phyloP scores from a whole-genome alignment of 2,113 vertebrate genomes.

The Climacteris rufus region DNA sequence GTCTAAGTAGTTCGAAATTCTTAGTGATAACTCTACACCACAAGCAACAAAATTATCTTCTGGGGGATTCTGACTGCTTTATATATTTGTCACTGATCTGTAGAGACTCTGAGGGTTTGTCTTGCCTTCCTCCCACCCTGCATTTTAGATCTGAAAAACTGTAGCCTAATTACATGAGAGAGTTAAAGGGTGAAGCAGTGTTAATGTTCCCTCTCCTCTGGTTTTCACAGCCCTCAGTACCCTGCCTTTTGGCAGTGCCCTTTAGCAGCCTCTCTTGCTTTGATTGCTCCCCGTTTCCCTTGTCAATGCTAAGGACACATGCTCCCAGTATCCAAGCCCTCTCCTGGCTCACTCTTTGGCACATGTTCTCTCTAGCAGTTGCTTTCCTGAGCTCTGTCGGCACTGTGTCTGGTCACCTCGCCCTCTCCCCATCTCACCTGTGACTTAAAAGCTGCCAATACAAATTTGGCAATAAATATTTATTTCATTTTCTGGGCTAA shows the following conservation, averaged over 20 bases:
- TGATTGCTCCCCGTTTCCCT: not conserved
- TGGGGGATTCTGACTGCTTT: not conserved
- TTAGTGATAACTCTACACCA: constrained; percentile 37
- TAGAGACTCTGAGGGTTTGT: not conserved
- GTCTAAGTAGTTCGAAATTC: constrained; percentile 40
- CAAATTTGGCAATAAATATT: constrained; percentile 52
- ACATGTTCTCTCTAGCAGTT: not conserved
- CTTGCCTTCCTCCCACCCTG: not conserved
- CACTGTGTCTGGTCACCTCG: not conserved
- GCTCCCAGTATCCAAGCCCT: not conserved
- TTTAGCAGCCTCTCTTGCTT: not conserved
- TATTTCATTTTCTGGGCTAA: constrained; percentile 28
- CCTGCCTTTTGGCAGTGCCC: not conserved
- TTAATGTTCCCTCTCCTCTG: not conserved
- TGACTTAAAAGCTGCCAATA: constrained; percentile 39
- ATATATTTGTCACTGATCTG: not conserved
- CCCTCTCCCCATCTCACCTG: not conserved
- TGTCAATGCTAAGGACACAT: not conserved
- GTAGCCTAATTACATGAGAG: not conserved
- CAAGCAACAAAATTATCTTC: not conserved
- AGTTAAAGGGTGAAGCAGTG: not conserved
- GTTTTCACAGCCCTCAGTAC: not conserved
- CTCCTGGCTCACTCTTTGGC: not conserved
- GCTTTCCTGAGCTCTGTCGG: not conserved
- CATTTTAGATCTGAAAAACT: not conserved